Evolutionary conservation across 2,113 vertebrate species (phyloP), one percentile per base, ranked within the genome.

Genomic region (Coturnix japonica): DNA sequence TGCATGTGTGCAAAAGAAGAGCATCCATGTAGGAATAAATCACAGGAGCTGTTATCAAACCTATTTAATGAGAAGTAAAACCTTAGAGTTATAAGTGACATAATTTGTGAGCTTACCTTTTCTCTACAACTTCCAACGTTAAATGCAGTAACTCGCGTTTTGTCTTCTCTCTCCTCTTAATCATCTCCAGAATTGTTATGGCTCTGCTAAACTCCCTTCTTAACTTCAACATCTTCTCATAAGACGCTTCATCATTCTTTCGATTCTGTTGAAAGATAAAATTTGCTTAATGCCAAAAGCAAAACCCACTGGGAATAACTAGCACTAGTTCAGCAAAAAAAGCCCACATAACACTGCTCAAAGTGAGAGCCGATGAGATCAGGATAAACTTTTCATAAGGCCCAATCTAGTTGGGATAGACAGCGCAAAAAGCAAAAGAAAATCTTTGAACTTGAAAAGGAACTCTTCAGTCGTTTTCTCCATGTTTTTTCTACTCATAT

Each of bases 181-280:
- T 98, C 99, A 99, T 99, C 97, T 99, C 98, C 96, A 99, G 92
- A 96, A 99, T 99, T 43, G 98, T 98, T 96, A 99, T 98, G 83
- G 98, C 98, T 95, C 98, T 98, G 94, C 99, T 99, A 91, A 99
- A 99, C 91, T 99, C 99, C 81, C 98, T 97, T 94, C 98, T 98
- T 86, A 99, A 96, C 73, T 98, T 98, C 95, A 99, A 97, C 99
- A 99, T 99, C 94, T 98, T 99, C 97, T 99, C 98, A 8, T 99
- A 99, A 41, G 99, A 99, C 2, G 98, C 98, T 96, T 99, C 99
- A 90, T 99, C 99, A 13, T 99, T 99, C 96, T 99, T 99, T 56
- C 98, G 99, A 95, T 99, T 99, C 98, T 99, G 78, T 93, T 44
- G 59, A 80, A 70, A 91, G 49, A 89, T n/a, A n/a, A n/a, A n/a